Conservation (phyloP, 1,140 invertebrate species). For the Nymphalis io region DNA sequence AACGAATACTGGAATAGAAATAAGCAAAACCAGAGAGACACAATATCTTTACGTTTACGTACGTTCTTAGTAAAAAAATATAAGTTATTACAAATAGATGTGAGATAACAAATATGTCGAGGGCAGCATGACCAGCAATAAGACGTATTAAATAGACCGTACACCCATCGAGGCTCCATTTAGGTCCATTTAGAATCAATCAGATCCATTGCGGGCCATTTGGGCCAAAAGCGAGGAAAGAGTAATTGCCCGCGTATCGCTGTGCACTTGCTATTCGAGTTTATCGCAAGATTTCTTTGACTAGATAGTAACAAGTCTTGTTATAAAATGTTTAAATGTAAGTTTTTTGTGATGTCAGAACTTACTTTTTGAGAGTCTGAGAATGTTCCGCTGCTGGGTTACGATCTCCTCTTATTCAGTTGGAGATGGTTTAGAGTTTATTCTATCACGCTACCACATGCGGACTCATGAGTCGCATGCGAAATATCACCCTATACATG, state of each 20-base stretch:
- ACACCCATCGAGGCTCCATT: slow-evolving; percentile 30
- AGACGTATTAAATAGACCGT: slow-evolving; percentile 22
- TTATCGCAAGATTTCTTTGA: slow-evolving; percentile 41
- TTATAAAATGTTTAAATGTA: slow-evolving; percentile 28
- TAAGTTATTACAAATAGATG: not conserved
- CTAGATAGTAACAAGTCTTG: slow-evolving; percentile 31
- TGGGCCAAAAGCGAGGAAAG: slow-evolving; percentile 23
- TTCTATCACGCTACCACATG: no score
- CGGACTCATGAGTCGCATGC: no score
- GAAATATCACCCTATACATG: no score
- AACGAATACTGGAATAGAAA: no score
- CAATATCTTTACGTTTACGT: no score
- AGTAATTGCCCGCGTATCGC: slow-evolving; percentile 40
- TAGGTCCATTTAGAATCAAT: slow-evolving; percentile 40
- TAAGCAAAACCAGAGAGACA: no score
- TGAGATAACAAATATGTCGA: not conserved
- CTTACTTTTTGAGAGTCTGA: no score
- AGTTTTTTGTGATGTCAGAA: no score
- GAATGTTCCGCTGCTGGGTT: no score
- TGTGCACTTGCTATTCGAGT: slow-evolving; percentile 21
- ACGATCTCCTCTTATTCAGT: no score
- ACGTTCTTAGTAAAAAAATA: not conserved
- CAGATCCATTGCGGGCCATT: slow-evolving; percentile 31
- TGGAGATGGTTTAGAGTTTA: no score
- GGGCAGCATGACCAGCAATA: slow-evolving; percentile 10